Evolutionary conservation across 92 coral and sea anemone species (phyloP).

Genomic region (Epizoanthus rinbou): DNA sequence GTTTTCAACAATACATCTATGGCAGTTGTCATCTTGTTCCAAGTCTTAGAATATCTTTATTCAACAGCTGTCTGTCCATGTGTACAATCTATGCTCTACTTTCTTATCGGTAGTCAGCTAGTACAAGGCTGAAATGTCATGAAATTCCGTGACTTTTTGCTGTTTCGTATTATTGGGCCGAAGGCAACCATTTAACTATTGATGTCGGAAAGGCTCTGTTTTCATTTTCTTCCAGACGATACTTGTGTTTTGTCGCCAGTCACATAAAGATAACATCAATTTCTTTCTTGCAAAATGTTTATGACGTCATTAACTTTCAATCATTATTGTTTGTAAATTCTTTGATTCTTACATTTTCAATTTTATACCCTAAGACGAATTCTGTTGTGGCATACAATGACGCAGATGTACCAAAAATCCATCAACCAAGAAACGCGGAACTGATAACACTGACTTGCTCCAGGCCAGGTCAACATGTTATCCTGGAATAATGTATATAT

Average conservation of each 20-base stretch:
- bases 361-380: too few relatives aligned
- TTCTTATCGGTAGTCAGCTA: too few relatives aligned
- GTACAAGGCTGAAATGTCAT: neutral
- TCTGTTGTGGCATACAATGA: too few relatives aligned
- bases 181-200: conserved; percentile 25
- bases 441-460: too few relatives aligned
- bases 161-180: neutral
- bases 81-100: too few relatives aligned
- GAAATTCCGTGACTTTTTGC: conserved; percentile 30
- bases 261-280: conserved; percentile 23
- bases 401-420: too few relatives aligned
- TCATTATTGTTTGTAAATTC: neutral
- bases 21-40: too few relatives aligned
- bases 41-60: too few relatives aligned
- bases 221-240: conserved; percentile 32
- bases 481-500: too few relatives aligned
- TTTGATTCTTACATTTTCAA: neutral
- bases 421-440: too few relatives aligned
- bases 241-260: conserved; percentile 19
- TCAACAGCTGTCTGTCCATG: neutral
- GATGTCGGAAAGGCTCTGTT: conserved; percentile 15
- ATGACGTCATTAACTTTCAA: neutral
- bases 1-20: too few relatives aligned
- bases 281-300: neutral
- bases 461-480: too few relatives aligned